Evolutionary conservation across 2,113 vertebrate species (phyloP), one percentile per base, ranked within the genome.

Genomic region (Larimichthys polyactis): DNA sequence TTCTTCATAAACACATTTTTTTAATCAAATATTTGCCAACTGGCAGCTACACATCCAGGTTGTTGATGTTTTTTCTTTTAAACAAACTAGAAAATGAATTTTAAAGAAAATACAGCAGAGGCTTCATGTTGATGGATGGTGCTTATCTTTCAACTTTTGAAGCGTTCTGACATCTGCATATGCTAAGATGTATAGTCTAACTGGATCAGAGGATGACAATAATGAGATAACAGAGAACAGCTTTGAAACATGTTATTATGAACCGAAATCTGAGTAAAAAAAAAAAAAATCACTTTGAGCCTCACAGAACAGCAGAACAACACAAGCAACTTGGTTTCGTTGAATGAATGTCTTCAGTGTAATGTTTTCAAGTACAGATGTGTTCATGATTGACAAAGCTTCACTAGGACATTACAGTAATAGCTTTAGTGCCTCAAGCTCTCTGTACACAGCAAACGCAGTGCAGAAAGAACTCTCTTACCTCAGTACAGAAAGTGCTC

Each of bases 391-490:
- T 78, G 78, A 78, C 71, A 11, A 5, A 15, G 7, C 36, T 57
- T 85, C 62, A 59, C 5, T 10, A 49, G 16, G 3, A 52, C 63
- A 68, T 84, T 20, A 85, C 58, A 80, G 62, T 77, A 46, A 85
- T 52, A 46, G 29, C 69, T 64, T 67, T 48, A 59, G 14, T 16
- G 60, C 32, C 19, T 74, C 57, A 70, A 80, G 71, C 60, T 3
- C 65, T 78, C 55, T 24, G 63, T 71, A 67, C 65, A 55, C 29
- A 36, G 54, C 15, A 67, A 64, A 90, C n/a, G 12, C 36, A 44
- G 59, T 29, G 20, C 71, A 78, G 51, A 77, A 77, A 62, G 49
- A 67, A 49, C 85, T 75, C 68, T 72, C 36, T 75, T 59, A 63
- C 73, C 57, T 65, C 71, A 11, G 20, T 4, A 48, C 24, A 59